Percentiles rank a stretch among this genome's conserved stretches.
phyloP scores from a whole-genome alignment of 2,797 vertebrate species.

The Triplophysa bombifrons region DNA sequence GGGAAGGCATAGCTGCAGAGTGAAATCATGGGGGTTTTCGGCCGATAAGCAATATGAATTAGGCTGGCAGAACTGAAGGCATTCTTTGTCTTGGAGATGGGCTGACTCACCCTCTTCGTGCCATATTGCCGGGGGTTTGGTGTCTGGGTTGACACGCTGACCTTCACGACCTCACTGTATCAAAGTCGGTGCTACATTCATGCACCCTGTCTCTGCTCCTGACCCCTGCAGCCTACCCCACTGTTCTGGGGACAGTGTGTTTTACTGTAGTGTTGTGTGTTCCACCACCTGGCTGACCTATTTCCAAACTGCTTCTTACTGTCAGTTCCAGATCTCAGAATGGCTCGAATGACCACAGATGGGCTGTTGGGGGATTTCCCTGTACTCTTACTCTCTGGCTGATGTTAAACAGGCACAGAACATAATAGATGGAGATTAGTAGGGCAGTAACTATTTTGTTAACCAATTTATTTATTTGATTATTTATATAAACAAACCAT shows the following conservation, averaged over 20 bases:
- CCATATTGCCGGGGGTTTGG: constrained; percentile 51
- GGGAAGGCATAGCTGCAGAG: constrained; percentile 72
- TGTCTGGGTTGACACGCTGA: constrained; percentile 6
- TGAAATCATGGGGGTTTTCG: constrained; percentile 77
- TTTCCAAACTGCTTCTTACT: constrained; percentile 22
- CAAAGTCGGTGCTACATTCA: not conserved
- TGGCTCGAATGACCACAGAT: constrained; percentile 22
- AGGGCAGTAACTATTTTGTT: not conserved
- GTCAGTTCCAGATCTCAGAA: constrained; percentile 10
- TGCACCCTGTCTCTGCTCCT: not conserved
- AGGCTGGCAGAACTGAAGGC: constrained; percentile 66
- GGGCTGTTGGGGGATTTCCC: constrained; percentile 34
- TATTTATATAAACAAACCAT: too few relatives aligned
- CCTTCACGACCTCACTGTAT: constrained; percentile 4
- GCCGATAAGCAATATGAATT: constrained; percentile 73
- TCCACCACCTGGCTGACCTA: constrained; percentile 29
- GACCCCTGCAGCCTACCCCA: not conserved
- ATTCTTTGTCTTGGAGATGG: constrained; percentile 72
- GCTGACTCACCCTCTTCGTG: constrained; percentile 72
- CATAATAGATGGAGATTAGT: constrained; percentile 18
- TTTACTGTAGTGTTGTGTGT: constrained; percentile 14
- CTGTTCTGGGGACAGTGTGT: not conserved
- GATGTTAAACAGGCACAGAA: constrained; percentile 11
- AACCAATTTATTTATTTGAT: not conserved
- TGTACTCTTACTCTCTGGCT: not conserved